Evolutionary conservation across 2,797 vertebrate genomes (phyloP), one percentile per base, ranked within the genome.

Genomic region (Sebastes variabilis): DNA sequence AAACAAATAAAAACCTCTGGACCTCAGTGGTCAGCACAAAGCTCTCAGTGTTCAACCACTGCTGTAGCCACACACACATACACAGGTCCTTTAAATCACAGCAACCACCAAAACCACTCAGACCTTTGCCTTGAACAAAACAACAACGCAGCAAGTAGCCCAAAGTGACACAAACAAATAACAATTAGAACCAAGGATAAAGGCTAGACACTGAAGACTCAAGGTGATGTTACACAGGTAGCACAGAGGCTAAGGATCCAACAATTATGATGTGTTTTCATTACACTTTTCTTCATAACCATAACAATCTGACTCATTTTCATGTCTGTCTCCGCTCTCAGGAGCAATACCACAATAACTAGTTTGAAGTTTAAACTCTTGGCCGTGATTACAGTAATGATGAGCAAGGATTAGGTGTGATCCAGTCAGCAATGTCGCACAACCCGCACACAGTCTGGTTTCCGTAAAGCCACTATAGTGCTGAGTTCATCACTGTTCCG

Each of bases 101-200:
- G 60, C 49, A 74, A 80, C 58, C 69, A 80, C 72, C 80, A 81
- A 81, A 86, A 82, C 38, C 81, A 81, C 76, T 91, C 69, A 89
- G 75, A 82, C 79, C 42, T 71, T 88, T 75, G 77, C 88, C 88
- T 94, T 92, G 87, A 92, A 86, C 72, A 89, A 88, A 91, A 88
- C 66, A 89, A 89, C 78, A 81, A 86, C 64, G 76, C 83, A 88
- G 87, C 84, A 90, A 85, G 77, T 72, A 52, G 55, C 66, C 60
- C 42, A 84, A 85, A 74, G 74, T 69, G 68, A 71, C 70, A 84
- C 67, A 87, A 90, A 89, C 72, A 88, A 86, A 85, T 77, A 80
- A 79, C 71, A 83, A 89, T 85, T 71, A 79, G n/a, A 87, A 20
- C 38, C 38, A 61, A 77, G 72, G 81, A 82, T 56, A 69, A 58